Evolutionary conservation across 1,140 invertebrate species (phyloP).

Genomic region (Pseudoatta argentina): DNA sequence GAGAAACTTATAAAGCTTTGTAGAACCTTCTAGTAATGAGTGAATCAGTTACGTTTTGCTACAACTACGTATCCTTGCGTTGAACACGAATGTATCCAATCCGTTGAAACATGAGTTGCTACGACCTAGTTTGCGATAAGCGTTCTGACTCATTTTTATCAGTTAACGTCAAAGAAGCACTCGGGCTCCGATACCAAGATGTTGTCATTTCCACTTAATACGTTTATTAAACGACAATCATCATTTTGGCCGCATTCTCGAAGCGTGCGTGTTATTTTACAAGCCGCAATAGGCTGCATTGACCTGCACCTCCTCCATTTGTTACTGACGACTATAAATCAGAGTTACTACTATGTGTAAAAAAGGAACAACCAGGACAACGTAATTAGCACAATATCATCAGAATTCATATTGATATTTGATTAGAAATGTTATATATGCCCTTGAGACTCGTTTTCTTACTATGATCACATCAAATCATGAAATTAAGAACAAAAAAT

Average conservation of each 20-base stretch:
- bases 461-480: not conserved
- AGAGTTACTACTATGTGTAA: slow-evolving; percentile 76
- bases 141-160: slow-evolving; percentile 63
- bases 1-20: not conserved
- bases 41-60: not conserved
- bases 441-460: not conserved
- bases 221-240: slow-evolving; percentile 80
- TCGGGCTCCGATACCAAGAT: slow-evolving; percentile 56
- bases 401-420: slow-evolving; percentile 20
- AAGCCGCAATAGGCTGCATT: slow-evolving; percentile 79
- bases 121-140: slow-evolving; percentile 33
- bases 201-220: slow-evolving; percentile 73
- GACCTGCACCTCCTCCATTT: slow-evolving; percentile 71
- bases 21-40: not conserved
- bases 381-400: slow-evolving; percentile 12
- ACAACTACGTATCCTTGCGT: slow-evolving; percentile 1
- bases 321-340: slow-evolving; percentile 79
- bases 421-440: not conserved
- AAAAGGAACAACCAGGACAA: slow-evolving; percentile 50
- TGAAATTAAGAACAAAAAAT: not conserved
- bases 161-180: slow-evolving; percentile 18
- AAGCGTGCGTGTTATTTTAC: slow-evolving; percentile 75
- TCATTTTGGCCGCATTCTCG: slow-evolving; percentile 82
- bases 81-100: slow-evolving; percentile 14
- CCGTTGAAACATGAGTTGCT: slow-evolving; percentile 29